Conservation (phyloP, 2,797 vertebrate genomes). For the Epinephelus coioides region DNA sequence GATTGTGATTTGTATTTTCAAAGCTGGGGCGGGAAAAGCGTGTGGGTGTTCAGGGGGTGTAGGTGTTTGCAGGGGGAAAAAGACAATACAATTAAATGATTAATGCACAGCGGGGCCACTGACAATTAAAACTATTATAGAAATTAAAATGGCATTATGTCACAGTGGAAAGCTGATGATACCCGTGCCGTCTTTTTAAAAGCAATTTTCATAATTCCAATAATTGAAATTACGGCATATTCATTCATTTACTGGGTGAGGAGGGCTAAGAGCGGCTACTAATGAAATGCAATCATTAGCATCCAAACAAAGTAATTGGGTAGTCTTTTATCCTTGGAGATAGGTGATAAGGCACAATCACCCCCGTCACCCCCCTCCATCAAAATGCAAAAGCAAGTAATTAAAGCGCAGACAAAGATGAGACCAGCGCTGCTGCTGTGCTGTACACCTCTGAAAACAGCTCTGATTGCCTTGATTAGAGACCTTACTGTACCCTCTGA, state of each 20-base stretch:
- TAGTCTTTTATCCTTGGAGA: conserved; percentile 94
- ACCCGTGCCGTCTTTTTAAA: conserved; percentile 97
- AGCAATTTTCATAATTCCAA: conserved; percentile 99
- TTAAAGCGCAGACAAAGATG: conserved; percentile 98
- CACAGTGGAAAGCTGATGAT: conserved; percentile 98
- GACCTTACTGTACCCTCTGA: conserved; percentile 95
- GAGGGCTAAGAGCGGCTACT: conserved; percentile 98
- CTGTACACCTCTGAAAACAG: conserved; percentile 98
- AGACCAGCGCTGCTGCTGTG: conserved; percentile 92
- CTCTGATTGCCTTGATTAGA: conserved; percentile 99
- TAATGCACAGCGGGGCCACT: conserved; percentile 95
- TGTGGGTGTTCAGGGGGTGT: conserved; percentile 85
- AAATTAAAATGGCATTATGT: conserved; percentile 99
- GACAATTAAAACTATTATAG: conserved; percentile 99
- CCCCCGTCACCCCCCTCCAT: conserved; percentile 93
- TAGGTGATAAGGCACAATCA: conserved; percentile 99
- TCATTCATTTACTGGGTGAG: conserved; percentile 99
- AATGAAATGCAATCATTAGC: conserved; percentile 99
- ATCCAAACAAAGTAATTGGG: conserved; percentile 99
- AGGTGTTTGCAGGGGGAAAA: conserved; percentile 87
- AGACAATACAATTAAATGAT: conserved; percentile 99
- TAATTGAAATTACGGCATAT: conserved; percentile 99
- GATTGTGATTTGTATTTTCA: conserved; percentile 94
- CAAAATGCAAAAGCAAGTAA: conserved; percentile 99
- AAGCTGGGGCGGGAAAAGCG: conserved; percentile 72